Conservation (phyloP, 2,888 invertebrate genomes). For the Oxycera nigricornis region DNA sequence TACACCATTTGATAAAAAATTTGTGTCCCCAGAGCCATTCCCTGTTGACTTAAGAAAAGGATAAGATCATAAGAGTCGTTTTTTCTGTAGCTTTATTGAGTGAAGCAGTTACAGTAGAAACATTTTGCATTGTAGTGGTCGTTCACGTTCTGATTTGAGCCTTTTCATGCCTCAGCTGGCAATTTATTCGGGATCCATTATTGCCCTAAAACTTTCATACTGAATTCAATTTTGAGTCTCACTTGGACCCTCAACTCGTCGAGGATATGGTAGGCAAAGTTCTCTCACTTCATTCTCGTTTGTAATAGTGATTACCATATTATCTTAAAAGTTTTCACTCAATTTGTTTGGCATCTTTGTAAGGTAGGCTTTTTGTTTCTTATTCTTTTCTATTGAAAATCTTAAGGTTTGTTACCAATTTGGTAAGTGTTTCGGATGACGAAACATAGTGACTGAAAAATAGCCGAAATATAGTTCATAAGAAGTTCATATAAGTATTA, state of each 20-base stretch:
- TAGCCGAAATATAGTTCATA: no score
- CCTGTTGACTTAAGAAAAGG: not conserved
- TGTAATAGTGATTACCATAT: slow-evolving; percentile 39
- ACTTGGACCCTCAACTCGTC: not conserved
- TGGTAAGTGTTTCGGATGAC: no score
- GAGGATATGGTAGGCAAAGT: not conserved
- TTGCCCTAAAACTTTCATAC: slow-evolving; percentile 41
- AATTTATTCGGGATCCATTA: slow-evolving; percentile 41
- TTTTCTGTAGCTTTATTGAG: not conserved
- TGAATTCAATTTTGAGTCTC: slow-evolving; percentile 45
- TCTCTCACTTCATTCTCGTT: slow-evolving; percentile 26
- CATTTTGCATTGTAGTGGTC: not conserved
- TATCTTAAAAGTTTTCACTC: slow-evolving; percentile 37
- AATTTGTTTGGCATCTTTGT: no score
- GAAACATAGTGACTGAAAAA: no score
- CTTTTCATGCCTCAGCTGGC: slow-evolving; percentile 37
- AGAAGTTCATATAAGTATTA: no score
- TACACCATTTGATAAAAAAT: not conserved
- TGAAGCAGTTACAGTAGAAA: not conserved
- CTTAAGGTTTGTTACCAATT: no score
- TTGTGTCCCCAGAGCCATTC: not conserved
- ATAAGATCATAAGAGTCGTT: slow-evolving; percentile 18
- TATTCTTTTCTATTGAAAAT: no score
- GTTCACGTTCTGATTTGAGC: slow-evolving; percentile 9
- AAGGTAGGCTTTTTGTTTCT: no score